Evolutionary conservation across 1,140 invertebrate species (phyloP).

Genomic region (Drosophila ironensis): DNA sequence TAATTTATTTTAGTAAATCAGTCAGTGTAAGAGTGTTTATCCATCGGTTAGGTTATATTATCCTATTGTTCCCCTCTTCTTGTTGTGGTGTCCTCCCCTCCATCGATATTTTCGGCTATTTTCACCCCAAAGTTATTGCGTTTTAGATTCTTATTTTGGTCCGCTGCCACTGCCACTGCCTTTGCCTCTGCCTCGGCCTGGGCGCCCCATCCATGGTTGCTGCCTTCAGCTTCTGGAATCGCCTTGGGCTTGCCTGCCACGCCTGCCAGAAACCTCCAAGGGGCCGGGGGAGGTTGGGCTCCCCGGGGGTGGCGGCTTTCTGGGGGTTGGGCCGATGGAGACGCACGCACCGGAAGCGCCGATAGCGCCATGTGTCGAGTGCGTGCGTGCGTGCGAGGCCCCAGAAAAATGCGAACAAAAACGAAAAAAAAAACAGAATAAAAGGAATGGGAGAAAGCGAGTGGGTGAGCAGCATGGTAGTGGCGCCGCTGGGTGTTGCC

Average conservation of each 20-base stretch:
- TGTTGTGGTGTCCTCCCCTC: conserved; percentile 53
- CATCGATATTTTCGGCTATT: conserved; percentile 80
- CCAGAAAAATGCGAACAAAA: conserved; percentile 27
- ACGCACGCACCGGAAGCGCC: conserved; percentile 74
- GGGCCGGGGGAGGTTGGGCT: not conserved
- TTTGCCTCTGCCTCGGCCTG: too few relatives aligned
- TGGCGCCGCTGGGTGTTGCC: conserved; percentile 76
- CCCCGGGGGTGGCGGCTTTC: not conserved
- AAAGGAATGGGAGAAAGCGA: not conserved
- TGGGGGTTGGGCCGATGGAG: conserved; percentile 18
- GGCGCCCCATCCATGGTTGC: not conserved
- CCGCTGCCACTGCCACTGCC: conserved; percentile 39
- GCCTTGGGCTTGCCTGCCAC: conserved; percentile 51
- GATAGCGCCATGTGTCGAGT: conserved; percentile 80
- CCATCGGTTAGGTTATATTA: not conserved
- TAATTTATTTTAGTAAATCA: too few relatives aligned
- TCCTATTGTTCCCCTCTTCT: conserved; percentile 2
- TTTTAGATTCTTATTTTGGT: conserved; percentile 70
- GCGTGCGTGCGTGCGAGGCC: conserved; percentile 64
- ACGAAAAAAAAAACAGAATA: conserved; percentile 1
- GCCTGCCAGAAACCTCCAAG: conserved; percentile 27
- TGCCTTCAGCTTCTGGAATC: conserved; percentile 28
- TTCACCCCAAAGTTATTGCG: conserved; percentile 80
- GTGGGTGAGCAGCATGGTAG: conserved; percentile 34
- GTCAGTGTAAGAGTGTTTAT: not conserved